Evolutionary conservation across 2,113 vertebrate genomes (phyloP), one percentile per base, ranked within the genome.

Genomic region (Oplegnathus fasciatus): DNA sequence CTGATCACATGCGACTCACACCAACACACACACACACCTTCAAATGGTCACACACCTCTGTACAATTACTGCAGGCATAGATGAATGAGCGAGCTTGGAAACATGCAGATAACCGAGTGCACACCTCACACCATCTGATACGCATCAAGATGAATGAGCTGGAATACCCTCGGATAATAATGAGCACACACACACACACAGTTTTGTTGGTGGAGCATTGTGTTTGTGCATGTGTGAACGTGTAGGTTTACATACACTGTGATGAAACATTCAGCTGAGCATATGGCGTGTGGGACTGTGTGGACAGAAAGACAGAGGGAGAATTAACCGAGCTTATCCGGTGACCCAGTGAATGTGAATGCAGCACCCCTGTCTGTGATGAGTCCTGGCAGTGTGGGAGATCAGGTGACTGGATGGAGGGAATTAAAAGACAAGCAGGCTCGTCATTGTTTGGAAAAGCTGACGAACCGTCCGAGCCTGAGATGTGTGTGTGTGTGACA

Each of bases 381-480:
- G 75, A 58, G 50, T 61, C 60, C 66, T 72, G 72, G 77, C 74
- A 75, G 44, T 7, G 40, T 17, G 70, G 48, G 11, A 18, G 78
- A 89, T 89, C 88, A 86, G 88, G 83, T 87, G 83, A 89, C 85
- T 55, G 68, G 46, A 74, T 2, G 60, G 46, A 60, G 70, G 69
- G 86, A 80, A 83, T 78, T 76, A 78, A 87, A 84, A 79, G 48
- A 84, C 37, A 82, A 75, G 82, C 77, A 67, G 52, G 69, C 57
- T 62, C 28, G 6, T 71, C 64, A 30, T 76, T 75, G 72, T 86
- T 26, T 65, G 81, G 48, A 78, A 62, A 70, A 55, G 11, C 78
- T 58, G 66, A 79, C 6, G 9, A 50, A 57, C 5, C 0, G 14
- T 34, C 40, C 28, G 7, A n/a, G 57, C 26, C 70, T 75, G 50